A percentile compares a stretch with the other conserved stretches of the same genome.
Evolutionary conservation across 1,140 invertebrate genomes (phyloP).

Genomic region (Dendrolimus punctatus): DNA sequence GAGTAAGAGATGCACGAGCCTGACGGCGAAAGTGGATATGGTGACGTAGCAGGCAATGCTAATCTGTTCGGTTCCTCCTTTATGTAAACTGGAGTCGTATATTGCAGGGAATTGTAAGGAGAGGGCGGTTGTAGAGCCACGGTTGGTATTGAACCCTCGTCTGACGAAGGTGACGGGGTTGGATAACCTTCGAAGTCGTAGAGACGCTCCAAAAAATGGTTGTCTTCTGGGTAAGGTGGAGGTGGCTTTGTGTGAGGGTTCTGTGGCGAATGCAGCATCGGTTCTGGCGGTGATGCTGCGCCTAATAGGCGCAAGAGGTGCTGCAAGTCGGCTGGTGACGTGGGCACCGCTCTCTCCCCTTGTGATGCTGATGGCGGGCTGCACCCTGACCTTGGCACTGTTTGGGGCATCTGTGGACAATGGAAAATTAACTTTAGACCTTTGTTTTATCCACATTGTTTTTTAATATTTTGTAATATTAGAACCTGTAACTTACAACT

Average conservation of each 20-base stretch:
- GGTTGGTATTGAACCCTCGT: slow-evolving; percentile 67
- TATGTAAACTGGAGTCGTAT: slow-evolving; percentile 45
- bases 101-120: slow-evolving; percentile 56
- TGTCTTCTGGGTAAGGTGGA: slow-evolving; percentile 60
- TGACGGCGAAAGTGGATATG: slow-evolving; percentile 75
- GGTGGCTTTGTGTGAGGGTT: slow-evolving; percentile 57
- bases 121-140: slow-evolving; percentile 64
- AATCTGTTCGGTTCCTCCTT: slow-evolving; percentile 68
- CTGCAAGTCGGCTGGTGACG: slow-evolving; percentile 73
- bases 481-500: too few species aligned
- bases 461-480: too few species aligned
- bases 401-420: slow-evolving; percentile 86
- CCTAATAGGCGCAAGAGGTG: slow-evolving; percentile 69
- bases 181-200: slow-evolving; percentile 65
- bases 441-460: slow-evolving; percentile 3
- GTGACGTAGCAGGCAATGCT: slow-evolving; percentile 72
- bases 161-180: slow-evolving; percentile 66
- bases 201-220: slow-evolving; percentile 52
- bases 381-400: slow-evolving; percentile 81
- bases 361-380: slow-evolving; percentile 83
- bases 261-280: slow-evolving; percentile 67
- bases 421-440: slow-evolving; percentile 10
- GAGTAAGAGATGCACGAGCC: slow-evolving; percentile 72
- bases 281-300: slow-evolving; percentile 69
- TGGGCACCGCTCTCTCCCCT: slow-evolving; percentile 72